Base-by-base conservation (phyloP, 1,140 invertebrate species). In the Tetramorium parvispinum region DNA sequence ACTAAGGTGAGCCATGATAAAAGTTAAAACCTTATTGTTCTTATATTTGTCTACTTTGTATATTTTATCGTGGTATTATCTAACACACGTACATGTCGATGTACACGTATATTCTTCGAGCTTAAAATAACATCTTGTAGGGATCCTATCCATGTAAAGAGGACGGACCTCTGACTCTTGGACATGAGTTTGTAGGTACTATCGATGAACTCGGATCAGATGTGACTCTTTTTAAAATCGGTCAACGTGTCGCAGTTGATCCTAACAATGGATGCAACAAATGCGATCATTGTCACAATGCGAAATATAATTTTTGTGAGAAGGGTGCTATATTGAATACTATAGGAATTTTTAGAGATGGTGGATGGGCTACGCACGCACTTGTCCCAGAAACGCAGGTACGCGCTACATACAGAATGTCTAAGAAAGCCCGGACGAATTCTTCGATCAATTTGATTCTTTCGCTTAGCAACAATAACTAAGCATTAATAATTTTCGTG, bases 181-280 rank as follows among this genome's bases (percentile, higher is more conserved):
- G 97, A 0, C 97, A 98, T 90, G 97, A 98, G 93, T 97, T 97
- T 89, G 96, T 96, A 73, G 97, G 97, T 0, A 95, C 94, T 0
- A 94, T 97, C 0, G 92, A 95, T 32, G 95, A 96, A 8, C 92
- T 96, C 3, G 97, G 97, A 4, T 89, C 94, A 21, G 91, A 92
- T 2, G 96, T 97, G 0, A 96, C 93, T 3, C 93, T 93, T 32
- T 95, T 97, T 55, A 96, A 96, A 93, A 91, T 96, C 16, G 97
- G 97, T 5, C 96, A 97, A 87, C 96, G 94, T 78, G 96, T 97
- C 1, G 96, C 95, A 3, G 96, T 97, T 0, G 97, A 97, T 92
- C 97, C 97, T 0, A 97, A 97, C 89, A 95, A 94, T 77, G 96
- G 96, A 1, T 97, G 97, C 91, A 93, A 95, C 51, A 95, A 95